These are phyloP conservation scores for Artibeus lituratus DNA, from an alignment of 2,797 vertebrate genomes.

Conservation along the genomic window DNA sequence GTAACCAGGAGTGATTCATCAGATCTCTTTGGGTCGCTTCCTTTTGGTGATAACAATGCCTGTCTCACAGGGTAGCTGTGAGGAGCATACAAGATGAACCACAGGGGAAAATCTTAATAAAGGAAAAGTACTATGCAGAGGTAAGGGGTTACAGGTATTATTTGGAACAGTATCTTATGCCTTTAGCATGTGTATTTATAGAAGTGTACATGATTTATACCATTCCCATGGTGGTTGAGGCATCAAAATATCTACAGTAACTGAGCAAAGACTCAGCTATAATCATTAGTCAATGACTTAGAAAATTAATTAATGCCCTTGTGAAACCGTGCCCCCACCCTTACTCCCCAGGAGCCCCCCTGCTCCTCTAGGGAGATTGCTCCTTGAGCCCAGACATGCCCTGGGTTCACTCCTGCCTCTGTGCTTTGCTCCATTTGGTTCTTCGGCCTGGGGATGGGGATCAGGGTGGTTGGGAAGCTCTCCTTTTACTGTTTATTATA, in stretches of 20 bases:
- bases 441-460: neutral
- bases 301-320: neutral
- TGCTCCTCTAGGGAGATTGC: neutral
- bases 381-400: neutral
- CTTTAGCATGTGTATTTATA: neutral
- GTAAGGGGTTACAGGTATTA: neutral
- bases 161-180: neutral
- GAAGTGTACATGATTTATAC: neutral
- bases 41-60: neutral
- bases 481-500: neutral
- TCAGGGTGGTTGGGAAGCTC: rapidly evolving
- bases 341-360: neutral
- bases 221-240: neutral
- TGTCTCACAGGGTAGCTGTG: neutral
- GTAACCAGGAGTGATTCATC: neutral
- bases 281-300: neutral
- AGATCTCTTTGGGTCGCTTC: neutral
- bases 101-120: neutral
- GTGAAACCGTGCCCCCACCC: neutral
- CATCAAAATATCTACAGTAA: neutral
- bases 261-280: neutral
- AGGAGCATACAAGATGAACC: constrained; percentile 35
- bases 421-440: neutral
- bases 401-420: neutral
- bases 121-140: neutral